Evolutionary conservation across 2,888 invertebrate species (phyloP), one percentile per base, ranked within the genome.

Genomic region (Autographa pulchrina): DNA sequence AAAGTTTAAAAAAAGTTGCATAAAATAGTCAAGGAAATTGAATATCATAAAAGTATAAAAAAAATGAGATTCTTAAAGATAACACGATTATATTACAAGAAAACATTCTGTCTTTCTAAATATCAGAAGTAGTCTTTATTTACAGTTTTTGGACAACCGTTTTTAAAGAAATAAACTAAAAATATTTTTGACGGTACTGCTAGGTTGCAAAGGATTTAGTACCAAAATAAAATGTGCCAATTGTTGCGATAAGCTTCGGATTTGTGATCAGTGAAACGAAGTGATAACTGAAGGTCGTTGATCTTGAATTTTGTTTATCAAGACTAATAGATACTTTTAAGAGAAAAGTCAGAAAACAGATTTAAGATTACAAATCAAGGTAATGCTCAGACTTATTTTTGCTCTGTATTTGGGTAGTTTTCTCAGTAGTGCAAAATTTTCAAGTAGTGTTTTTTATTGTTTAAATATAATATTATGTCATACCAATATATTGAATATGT

Each of bases 191-290:
- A 70, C 68, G 0, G 16, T 62, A 68, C 56, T 54, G 43, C 43
- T 35, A 80, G 9, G 20, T 63, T 48, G 80, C 83, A 83, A 77
- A 72, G 13, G 35, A 73, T 73, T 82, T 67, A 2, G n/a, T 62
- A 35, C 54, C 14, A 72, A 75, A 61, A 61, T 32, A 67, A 77
- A 80, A 72, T 58, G 72, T 80, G 85, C 82, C 72, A 81, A 78
- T 84, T 61, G 69, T 68, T 66, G 72, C 68, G 32, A 41, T 0
- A 85, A 85, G 85, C 81, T 31, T 66, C 64, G 71, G 81, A 58
- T 71, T 65, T 61, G 74, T 66, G 70, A 66, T n/a, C n/a, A 25
- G 68, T 73, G 70, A 54, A 63, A 68, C 71, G 63, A 68, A 66
- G 68, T 77, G 81, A 66, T 62, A 63, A 71, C 77, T 52, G 62